Evolutionary conservation across 2,888 invertebrate species (phyloP), one percentile per base, ranked within the genome.

Genomic region (Ormyrus rosae): DNA sequence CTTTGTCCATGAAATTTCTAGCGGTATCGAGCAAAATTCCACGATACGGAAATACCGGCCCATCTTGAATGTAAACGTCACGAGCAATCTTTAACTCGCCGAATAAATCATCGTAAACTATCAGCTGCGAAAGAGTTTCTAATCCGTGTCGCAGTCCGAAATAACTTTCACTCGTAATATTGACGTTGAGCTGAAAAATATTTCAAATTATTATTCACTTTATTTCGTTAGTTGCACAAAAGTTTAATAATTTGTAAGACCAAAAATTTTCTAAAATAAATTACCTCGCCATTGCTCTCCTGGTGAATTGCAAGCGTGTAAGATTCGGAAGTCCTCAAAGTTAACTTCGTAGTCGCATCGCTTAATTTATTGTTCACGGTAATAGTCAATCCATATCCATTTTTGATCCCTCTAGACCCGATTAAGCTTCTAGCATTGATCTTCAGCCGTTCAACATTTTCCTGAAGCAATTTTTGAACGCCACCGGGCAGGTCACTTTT

Each of bases 21-120:
- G 98, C 93, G 0, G 99, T 98, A 89, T 99, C 99, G 73, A 99
- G 90, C 61, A 97, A 92, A 6, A 99, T 90, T 0, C 98, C 99
- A 86, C 99, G 93, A 91, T 98, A 97, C 0, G 95, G 94, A 91
- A 96, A 99, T 0, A 93, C 93, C 0, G 99, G 99, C 55, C 93
- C 93, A 90, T 99, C 99, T 1, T 90, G 89, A 13, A 96, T 93
- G 9, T 90, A 88, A 0, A 93, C 94, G 84, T 94, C 93, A 4
- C 93, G 92, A 0, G 94, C 93, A 48, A 96, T 93, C 89, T 93
- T 91, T 68, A 95, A 86, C 85, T 93, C 92, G 68, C 93, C 91
- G 68, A 92, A 91, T 67, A 94, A 91, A 81, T 95, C 93, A 84
- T 96, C 95, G 83, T 92, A 94, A 5, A 95, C 92, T 58, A 95